Conservation (phyloP, 2,113 vertebrate species). For the Tychaedon coryphoeus region DNA sequence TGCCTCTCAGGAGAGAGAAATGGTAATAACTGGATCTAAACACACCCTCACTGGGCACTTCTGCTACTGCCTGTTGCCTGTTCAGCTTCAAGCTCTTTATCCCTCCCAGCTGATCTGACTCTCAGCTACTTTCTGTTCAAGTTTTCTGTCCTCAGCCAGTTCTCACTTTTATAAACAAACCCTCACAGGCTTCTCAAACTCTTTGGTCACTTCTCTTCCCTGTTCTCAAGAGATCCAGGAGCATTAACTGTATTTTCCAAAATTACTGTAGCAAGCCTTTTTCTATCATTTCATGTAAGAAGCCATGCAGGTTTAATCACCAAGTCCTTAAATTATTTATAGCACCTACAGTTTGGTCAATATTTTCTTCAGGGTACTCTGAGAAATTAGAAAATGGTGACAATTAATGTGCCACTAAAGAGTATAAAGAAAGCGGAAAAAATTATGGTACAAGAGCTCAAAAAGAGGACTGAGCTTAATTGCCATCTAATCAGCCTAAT, state of each 20-base stretch:
- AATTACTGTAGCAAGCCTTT: not conserved
- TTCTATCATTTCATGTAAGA: not conserved
- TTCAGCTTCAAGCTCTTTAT: not conserved
- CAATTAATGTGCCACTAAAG: not conserved
- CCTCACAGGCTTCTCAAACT: not conserved
- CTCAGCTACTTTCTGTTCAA: not conserved
- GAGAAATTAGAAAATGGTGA: not conserved
- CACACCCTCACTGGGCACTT: not conserved
- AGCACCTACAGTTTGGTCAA: not conserved
- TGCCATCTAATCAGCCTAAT: not conserved
- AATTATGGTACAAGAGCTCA: not conserved
- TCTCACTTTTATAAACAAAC: not conserved
- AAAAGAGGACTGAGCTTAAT: not conserved
- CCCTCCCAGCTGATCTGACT: not conserved
- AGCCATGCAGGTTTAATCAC: not conserved
- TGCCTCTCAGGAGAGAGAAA: not conserved
- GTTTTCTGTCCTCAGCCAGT: not conserved
- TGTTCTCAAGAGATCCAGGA: not conserved
- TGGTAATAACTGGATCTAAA: not conserved
- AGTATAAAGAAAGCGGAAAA: not conserved
- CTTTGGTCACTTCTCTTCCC: not conserved
- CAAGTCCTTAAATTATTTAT: not conserved
- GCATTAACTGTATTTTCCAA: not conserved
- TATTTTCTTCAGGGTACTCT: not conserved
- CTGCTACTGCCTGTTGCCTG: not conserved